These are phyloP conservation scores for Mus minutoides DNA, from an alignment of 2,797 vertebrate genomes.

Conservation along the genomic window DNA sequence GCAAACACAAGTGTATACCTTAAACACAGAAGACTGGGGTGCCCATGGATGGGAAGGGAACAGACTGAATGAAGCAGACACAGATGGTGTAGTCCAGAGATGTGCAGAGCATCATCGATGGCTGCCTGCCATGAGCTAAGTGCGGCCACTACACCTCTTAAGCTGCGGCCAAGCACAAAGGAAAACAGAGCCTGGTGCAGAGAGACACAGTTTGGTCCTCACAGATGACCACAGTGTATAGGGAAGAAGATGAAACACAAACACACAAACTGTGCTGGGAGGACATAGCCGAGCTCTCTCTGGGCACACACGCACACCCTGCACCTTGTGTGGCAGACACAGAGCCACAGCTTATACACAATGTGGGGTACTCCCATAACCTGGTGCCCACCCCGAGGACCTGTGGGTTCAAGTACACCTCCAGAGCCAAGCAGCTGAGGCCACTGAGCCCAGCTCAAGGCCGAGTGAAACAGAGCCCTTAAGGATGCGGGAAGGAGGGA, in stretches of 20 bases:
- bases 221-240: background rate
- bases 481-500: accelerated
- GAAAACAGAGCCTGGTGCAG: background rate
- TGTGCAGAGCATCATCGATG: background rate
- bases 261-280: background rate
- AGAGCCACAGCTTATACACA: background rate
- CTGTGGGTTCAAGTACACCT: background rate
- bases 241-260: background rate
- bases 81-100: background rate
- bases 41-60: background rate
- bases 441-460: background rate
- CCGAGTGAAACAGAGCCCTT: background rate
- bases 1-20: background rate
- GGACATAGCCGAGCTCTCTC: background rate
- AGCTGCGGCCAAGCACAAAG: background rate
- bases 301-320: background rate
- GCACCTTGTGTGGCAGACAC: background rate
- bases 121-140: background rate
- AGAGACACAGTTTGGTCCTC: background rate
- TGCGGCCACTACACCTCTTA: background rate
- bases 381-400: background rate
- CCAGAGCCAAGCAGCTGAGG: background rate
- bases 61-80: background rate
- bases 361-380: too few relatives aligned
- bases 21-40: background rate